Conservation (phyloP, 92 coral and sea anemone species). For the Virgularia gustaviana region DNA sequence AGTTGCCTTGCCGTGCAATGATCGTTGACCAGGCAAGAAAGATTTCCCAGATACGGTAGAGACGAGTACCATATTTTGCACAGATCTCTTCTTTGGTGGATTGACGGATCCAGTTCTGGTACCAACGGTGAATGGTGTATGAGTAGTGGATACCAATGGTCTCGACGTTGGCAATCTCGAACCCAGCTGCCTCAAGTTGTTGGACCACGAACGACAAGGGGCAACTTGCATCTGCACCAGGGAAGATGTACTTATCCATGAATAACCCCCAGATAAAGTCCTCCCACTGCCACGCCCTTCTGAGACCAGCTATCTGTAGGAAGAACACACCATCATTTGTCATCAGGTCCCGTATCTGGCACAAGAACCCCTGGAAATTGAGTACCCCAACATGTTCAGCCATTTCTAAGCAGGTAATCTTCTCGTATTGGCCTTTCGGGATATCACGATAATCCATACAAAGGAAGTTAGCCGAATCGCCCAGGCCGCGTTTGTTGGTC, state of each 20-base stretch:
- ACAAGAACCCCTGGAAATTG: slow-evolving; percentile 81
- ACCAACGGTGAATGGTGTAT: slow-evolving; percentile 87
- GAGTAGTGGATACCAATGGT: slow-evolving; percentile 98
- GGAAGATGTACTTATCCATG: slow-evolving; percentile 97
- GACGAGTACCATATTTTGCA: slow-evolving; percentile 67
- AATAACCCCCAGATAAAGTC: slow-evolving; percentile 97
- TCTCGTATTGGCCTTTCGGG: slow-evolving; percentile 67
- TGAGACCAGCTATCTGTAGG: slow-evolving; percentile 97
- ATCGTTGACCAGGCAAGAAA: slow-evolving; percentile 98
- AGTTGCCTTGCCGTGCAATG: slow-evolving; percentile 89
- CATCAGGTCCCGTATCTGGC: slow-evolving; percentile 89
- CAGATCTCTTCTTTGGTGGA: slow-evolving; percentile 65
- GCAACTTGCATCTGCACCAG: slow-evolving; percentile 97
- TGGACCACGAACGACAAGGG: slow-evolving; percentile 83
- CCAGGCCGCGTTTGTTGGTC: slow-evolving; percentile 55
- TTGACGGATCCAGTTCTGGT: slow-evolving; percentile 90
- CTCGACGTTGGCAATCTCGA: slow-evolving; percentile 81
- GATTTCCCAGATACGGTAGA: slow-evolving; percentile 86
- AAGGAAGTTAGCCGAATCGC: slow-evolving; percentile 59
- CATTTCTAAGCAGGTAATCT: slow-evolving; percentile 98
- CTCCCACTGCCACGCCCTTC: slow-evolving; percentile 99
- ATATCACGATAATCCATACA: slow-evolving; percentile 95
- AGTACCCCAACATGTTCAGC: slow-evolving; percentile 97
- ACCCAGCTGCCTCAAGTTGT: slow-evolving; percentile 89
- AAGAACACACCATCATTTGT: slow-evolving; percentile 96